Evolutionary conservation across 1,140 invertebrate species (phyloP).

Genomic region (Zaprionus vittiger): DNA sequence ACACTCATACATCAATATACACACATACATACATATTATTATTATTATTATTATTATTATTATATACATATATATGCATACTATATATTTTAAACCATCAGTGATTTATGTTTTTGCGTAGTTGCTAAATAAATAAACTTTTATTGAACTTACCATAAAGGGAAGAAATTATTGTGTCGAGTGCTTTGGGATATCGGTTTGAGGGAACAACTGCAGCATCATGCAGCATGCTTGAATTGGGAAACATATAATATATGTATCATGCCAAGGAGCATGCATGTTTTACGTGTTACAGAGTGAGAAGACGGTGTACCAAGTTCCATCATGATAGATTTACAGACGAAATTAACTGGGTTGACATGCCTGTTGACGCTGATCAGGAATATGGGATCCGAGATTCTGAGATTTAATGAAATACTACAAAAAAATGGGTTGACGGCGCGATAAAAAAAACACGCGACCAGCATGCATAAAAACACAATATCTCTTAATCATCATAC

Average conservation of each 20-base stretch:
- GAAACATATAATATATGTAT: no score
- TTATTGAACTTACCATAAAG: conserved; percentile 56
- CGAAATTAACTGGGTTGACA: no score
- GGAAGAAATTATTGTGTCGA: conserved; percentile 1
- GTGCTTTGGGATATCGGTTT: not conserved
- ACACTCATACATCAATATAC: conserved; percentile 54
- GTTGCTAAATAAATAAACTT: conserved; percentile 82
- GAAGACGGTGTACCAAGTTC: no score
- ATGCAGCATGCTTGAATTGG: no score
- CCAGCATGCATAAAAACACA: conserved; percentile 1
- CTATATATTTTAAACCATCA: conserved; percentile 74
- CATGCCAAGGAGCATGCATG: no score
- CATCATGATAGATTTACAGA: no score
- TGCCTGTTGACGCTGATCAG: no score
- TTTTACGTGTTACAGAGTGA: no score
- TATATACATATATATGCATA: conserved; percentile 70
- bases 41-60: conserved; percentile 46
- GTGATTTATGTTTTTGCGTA: conserved; percentile 77
- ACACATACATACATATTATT: conserved; percentile 39
- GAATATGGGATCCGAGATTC: no score
- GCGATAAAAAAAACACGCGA: not conserved
- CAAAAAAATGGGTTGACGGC: not conserved
- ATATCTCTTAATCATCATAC: conserved; percentile 21
- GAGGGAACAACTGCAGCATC: no score
- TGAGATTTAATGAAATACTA: no score